Conservation (phyloP, 2,888 invertebrate species). For the Congeria kusceri region DNA sequence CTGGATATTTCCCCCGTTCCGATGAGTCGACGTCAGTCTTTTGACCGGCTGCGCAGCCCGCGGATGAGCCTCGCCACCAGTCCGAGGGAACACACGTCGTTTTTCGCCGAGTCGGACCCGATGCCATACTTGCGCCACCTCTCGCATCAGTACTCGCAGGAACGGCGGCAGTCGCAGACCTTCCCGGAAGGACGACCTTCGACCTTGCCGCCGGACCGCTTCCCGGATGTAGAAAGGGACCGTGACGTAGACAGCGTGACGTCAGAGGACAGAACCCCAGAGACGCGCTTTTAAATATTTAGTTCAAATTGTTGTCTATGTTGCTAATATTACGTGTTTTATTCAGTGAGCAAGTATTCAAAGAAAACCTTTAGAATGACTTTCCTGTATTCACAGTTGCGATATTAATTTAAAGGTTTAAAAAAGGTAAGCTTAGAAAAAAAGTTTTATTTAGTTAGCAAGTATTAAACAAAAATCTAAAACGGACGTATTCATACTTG, state of each 20-base stretch:
- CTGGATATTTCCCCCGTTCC: constrained; percentile 75
- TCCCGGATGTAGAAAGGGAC: constrained; percentile 22
- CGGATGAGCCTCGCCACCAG: constrained; percentile 76
- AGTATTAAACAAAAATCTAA: too few species aligned
- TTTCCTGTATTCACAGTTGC: too few species aligned
- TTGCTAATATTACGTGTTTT: too few species aligned
- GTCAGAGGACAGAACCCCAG: constrained; percentile 52
- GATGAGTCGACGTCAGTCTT: constrained; percentile 71
- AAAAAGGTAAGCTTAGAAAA: too few species aligned
- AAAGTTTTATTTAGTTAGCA: too few species aligned
- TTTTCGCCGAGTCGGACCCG: constrained; percentile 79
- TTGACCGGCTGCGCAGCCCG: constrained; percentile 75
- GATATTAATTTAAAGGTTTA: too few species aligned
- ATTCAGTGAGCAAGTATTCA: too few species aligned
- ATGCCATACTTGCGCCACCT: constrained; percentile 63
- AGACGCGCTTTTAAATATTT: constrained; percentile 48
- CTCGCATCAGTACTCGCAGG: constrained; percentile 54
- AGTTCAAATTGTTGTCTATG: too few species aligned
- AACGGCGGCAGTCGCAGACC: constrained; percentile 51
- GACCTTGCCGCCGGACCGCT: constrained; percentile 42
- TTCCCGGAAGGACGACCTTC: constrained; percentile 58
- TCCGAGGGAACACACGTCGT: constrained; percentile 73
- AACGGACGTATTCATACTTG: too few species aligned
- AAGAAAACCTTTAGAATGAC: too few species aligned
- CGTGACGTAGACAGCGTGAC: constrained; percentile 46